phyloP scores from a whole-genome alignment of 2,888 invertebrate genomes.

The Microdon myrmicae region DNA sequence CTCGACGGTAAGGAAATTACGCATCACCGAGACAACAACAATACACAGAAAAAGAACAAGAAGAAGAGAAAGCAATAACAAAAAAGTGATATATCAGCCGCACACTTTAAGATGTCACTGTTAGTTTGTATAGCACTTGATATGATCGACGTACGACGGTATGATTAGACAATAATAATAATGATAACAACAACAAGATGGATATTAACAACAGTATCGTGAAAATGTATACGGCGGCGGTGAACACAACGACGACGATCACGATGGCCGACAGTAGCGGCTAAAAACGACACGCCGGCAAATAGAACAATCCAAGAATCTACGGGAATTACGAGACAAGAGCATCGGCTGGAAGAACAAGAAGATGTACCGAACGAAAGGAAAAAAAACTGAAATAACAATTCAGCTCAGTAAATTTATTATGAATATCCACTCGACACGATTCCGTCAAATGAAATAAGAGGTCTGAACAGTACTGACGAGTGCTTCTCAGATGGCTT shows the following conservation, averaged over 20 bases:
- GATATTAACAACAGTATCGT: constrained; percentile 1
- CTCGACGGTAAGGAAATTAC: background rate
- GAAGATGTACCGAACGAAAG: constrained; percentile 34
- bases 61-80: constrained; percentile 4
- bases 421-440: constrained; percentile 69
- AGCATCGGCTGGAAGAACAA: constrained; percentile 19
- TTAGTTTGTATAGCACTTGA: constrained; percentile 17
- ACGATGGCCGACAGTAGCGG: constrained; percentile 28
- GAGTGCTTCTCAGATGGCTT: constrained; percentile 68
- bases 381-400: constrained; percentile 43
- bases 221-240: background rate
- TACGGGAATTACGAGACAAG: constrained; percentile 19
- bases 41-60: constrained; percentile 2
- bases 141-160: constrained; percentile 2
- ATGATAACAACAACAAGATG: background rate
- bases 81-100: no score
- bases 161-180: constrained; percentile 2
- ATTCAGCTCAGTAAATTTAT: constrained; percentile 66
- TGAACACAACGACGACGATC: background rate
- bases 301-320: constrained; percentile 20
- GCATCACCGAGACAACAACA: constrained; percentile 5
- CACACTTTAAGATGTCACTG: constrained; percentile 14
- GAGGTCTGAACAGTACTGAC: constrained; percentile 69
- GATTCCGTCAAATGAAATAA: constrained; percentile 69
- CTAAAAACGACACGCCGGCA: constrained; percentile 36